Base-by-base conservation (phyloP, 2,113 vertebrate genomes). In the Lepus americanus region DNA sequence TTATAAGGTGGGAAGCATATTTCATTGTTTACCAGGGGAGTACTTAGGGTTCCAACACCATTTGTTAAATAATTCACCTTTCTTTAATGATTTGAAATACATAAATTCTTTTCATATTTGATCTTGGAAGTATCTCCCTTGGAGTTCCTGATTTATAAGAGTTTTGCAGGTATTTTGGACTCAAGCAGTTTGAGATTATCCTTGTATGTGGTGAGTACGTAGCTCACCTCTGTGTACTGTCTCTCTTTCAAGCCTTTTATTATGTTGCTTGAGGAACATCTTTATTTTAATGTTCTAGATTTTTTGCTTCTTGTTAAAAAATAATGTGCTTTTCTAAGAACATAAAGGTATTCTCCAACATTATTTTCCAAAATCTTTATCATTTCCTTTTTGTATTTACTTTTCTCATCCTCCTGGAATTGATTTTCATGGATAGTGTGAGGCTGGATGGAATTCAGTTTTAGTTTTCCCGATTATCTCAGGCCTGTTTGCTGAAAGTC, bases 21-120 rank as follows among this genome's bases (percentile, higher is more conserved):
- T 88, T 81, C 51, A n/a, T 88, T 82, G 88, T 74, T 88, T 88
- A n/a, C 44, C 29, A 33, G 39, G 67, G 67, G 61, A 49, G 29
- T 77, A 17, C 36, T 69, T 22, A 55, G 29, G 70, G 29, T 78
- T 44, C 51, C 87, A 55, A 82, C 2, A 17, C 7, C 4, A 53
- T 70, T 81, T 89, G 70, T 61, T 78, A 82, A 82, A 44, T 9
- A 82, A 83, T 59, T 83, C 17, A 70, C 44, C 44, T 44, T 90
- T 90, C 19, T 76, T 10, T 70, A 94, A 29, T 67, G 49, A 76
- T 61, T 67, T n/a, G 36, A 66, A 84, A 72, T 2, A 33, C 79
- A 16, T 72, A 33, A 79, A 72, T 79, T 92, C 31, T 92, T 25
- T 80, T 36, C 53, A 61, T 64, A 73, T 80, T 73, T 87, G 39